phyloP scores from a whole-genome alignment of 2,113 vertebrate genomes.

The Tapirus terrestris region DNA sequence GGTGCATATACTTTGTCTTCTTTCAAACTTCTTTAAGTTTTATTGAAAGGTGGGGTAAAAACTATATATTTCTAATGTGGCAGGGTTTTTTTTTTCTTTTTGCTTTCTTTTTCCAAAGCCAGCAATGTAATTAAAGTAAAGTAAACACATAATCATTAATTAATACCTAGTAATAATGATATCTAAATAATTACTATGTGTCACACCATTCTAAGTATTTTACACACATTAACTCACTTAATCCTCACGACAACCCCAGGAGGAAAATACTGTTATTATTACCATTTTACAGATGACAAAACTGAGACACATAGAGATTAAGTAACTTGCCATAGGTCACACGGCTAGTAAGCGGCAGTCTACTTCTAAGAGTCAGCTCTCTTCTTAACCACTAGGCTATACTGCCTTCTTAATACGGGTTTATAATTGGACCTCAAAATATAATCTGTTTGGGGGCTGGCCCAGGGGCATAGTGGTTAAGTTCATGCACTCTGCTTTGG shows the following conservation, averaged over 20 bases:
- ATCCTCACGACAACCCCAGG: neutral
- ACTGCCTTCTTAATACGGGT: neutral
- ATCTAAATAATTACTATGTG: neutral
- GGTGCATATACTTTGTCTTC: neutral
- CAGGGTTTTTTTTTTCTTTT: neutral
- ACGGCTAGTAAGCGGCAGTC: neutral
- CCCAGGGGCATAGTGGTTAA: no score
- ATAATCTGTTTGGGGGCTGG: neutral
- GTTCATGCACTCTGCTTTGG: no score
- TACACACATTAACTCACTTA: neutral
- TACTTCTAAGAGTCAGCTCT: neutral
- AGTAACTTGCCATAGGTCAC: neutral
- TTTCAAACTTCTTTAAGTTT: neutral
- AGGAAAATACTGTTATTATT: neutral
- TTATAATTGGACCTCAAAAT: neutral
- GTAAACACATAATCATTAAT: neutral
- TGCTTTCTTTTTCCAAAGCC: neutral
- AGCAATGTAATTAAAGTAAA: neutral
- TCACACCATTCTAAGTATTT: neutral
- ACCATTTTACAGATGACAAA: neutral
- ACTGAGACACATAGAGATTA: neutral
- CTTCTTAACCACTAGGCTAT: neutral
- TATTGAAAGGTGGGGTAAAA: neutral
- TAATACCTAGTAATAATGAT: neutral
- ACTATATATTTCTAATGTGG: neutral